A percentile compares a stretch with the other conserved stretches of the same genome.
Conservation (phyloP, 2,113 vertebrate genomes). For the Neodon shergylaensis region DNA sequence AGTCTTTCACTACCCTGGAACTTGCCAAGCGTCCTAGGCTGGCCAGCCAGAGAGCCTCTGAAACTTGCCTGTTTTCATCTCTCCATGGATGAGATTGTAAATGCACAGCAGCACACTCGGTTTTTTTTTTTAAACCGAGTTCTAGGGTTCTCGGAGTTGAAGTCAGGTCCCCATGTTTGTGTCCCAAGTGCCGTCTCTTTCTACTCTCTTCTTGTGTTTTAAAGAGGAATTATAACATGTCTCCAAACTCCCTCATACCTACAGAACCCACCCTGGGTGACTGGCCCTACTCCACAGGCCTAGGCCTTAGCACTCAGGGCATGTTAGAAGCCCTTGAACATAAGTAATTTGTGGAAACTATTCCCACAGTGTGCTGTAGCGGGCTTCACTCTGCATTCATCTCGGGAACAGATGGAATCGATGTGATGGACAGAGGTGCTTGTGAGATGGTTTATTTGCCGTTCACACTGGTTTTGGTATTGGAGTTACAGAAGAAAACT, state of each 20-base stretch:
- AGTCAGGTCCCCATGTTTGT: not conserved
- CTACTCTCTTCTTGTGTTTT: not conserved
- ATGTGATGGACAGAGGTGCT: conserved; percentile 43
- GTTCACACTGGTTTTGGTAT: conserved; percentile 82
- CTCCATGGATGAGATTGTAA: not conserved
- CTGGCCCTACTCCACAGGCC: not conserved
- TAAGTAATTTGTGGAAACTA: not conserved
- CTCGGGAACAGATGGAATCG: conserved; percentile 61
- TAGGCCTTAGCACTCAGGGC: not conserved
- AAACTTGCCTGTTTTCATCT: too few relatives aligned
- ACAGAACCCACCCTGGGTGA: not conserved
- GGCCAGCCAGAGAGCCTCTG: not conserved
- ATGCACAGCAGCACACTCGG: not conserved
- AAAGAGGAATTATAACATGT: not conserved
- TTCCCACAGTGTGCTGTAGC: not conserved
- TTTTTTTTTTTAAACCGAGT: too few relatives aligned
- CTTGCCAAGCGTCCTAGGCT: not conserved
- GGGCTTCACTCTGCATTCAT: not conserved
- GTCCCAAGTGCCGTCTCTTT: not conserved
- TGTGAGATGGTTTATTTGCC: conserved; percentile 86
- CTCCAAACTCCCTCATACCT: not conserved
- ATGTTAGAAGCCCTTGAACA: too few relatives aligned
- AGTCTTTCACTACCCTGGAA: not conserved
- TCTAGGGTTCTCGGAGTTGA: not conserved
- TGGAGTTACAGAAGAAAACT: conserved; percentile 86